These are phyloP conservation scores for Zoanthus solanderi DNA, from an alignment of 92 coral and sea anemone genomes.

Conservation along the genomic window DNA sequence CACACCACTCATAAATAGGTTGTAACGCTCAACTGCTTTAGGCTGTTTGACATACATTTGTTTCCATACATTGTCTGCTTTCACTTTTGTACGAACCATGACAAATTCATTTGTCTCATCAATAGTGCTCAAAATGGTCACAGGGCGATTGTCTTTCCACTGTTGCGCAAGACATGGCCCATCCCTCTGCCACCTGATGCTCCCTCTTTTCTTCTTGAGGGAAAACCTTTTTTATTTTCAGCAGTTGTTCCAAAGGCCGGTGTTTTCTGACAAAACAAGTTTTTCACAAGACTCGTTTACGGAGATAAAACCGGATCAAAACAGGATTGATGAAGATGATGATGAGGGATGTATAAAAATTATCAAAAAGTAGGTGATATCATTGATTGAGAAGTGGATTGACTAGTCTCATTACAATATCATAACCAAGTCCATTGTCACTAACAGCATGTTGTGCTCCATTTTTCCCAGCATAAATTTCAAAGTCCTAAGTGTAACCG, in stretches of 20 bases:
- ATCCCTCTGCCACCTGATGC: constrained; percentile 36
- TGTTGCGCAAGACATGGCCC: constrained; percentile 17
- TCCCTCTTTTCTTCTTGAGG: neutral
- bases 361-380: constrained; percentile 67
- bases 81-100: constrained; percentile 9
- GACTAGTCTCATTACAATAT: constrained; percentile 66
- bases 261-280: constrained; percentile 2
- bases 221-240: constrained; percentile 7
- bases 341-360: constrained; percentile 28
- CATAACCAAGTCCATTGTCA: constrained; percentile 74
- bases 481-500: constrained; percentile 70
- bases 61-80: neutral
- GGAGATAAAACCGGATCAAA: no score
- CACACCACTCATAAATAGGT: constrained; percentile 37
- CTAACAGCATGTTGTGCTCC: constrained; percentile 49
- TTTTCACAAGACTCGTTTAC: neutral
- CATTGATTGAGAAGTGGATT: constrained; percentile 60
- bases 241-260: constrained; percentile 33
- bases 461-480: constrained; percentile 64
- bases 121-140: constrained; percentile 40
- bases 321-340: no score
- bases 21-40: constrained; percentile 32
- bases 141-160: constrained; percentile 44
- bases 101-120: constrained; percentile 40
- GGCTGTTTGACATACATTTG: constrained; percentile 33